Conservation (phyloP, 2,797 vertebrate genomes). For the Sebastes trivittatus region DNA sequence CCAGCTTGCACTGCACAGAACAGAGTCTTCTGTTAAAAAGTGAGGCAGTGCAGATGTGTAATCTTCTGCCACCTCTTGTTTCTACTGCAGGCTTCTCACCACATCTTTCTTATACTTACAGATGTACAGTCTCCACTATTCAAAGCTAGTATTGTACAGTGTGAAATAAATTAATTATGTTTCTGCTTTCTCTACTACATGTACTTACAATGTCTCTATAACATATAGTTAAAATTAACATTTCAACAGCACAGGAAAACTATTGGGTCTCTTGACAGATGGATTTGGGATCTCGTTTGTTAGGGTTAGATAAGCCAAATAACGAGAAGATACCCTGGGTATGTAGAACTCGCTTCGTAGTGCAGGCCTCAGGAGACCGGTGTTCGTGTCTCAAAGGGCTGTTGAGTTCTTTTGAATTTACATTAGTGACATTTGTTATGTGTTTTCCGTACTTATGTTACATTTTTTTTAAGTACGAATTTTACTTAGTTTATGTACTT, state of each 20-base stretch:
- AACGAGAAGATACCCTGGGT: no score
- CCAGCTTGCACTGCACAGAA: conserved; percentile 35
- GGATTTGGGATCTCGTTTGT: no score
- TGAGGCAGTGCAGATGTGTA: conserved; percentile 36
- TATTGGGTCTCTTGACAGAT: background rate
- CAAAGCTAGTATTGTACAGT: background rate
- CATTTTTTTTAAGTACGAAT: no score
- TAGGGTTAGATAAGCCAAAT: no score
- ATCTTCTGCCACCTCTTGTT: conserved; percentile 19
- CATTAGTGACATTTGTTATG: no score
- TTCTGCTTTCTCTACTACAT: conserved; percentile 1
- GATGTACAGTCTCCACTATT: background rate
- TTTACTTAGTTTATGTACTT: no score
- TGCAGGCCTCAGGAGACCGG: no score
- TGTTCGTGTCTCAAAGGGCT: no score
- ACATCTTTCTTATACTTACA: conserved; percentile 22
- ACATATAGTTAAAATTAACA: background rate
- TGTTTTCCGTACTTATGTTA: no score
- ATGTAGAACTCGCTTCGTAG: no score
- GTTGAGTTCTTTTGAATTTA: no score
- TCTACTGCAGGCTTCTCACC: conserved; percentile 14
- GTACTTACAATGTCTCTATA: background rate
- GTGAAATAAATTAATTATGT: background rate
- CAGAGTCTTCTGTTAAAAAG: conserved; percentile 44
- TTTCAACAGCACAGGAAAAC: background rate